Evolutionary conservation across 1,140 invertebrate species (phyloP).

Genomic region (Halictus rubicundus): DNA sequence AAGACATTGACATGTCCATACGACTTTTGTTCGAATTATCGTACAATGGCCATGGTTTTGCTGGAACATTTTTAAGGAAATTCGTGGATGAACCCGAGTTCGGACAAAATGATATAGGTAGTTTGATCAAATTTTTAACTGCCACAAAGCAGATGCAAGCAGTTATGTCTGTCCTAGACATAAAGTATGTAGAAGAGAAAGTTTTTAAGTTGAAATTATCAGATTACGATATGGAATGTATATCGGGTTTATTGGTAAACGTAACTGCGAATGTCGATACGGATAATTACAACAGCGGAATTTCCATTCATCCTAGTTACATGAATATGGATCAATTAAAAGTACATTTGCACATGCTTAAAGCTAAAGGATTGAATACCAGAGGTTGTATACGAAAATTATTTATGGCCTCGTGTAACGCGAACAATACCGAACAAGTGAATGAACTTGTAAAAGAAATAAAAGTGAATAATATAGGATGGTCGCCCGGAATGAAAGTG

Average conservation of each 20-base stretch:
- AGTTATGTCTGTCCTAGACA: constrained; percentile 8
- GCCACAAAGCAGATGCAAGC: constrained; percentile 9
- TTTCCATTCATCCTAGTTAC: constrained; percentile 71
- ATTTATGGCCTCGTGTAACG: constrained; percentile 78
- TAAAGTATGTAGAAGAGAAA: background rate
- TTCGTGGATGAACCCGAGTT: background rate
- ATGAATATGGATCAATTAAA: constrained; percentile 81
- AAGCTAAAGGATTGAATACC: constrained; percentile 81
- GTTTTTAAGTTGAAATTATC: background rate
- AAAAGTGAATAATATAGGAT: constrained; percentile 74
- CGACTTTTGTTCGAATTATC: constrained; percentile 62
- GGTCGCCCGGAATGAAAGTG: constrained; percentile 81
- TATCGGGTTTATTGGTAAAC: background rate
- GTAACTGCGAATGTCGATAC: background rate
- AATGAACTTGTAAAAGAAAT: constrained; percentile 78
- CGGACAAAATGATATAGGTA: background rate
- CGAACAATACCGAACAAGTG: constrained; percentile 78
- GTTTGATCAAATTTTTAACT: constrained; percentile 26
- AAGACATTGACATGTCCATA: constrained; percentile 57
- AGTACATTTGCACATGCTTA: constrained; percentile 80
- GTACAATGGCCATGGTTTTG: constrained; percentile 6
- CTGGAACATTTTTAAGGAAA: constrained; percentile 23
- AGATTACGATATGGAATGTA: too few relatives aligned
- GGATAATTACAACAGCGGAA: background rate
- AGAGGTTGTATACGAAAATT: constrained; percentile 81